A percentile compares a stretch with the other conserved stretches of the same genome.
phyloP scores from a whole-genome alignment of 2,888 invertebrate genomes.

The Orthosia gracilis region DNA sequence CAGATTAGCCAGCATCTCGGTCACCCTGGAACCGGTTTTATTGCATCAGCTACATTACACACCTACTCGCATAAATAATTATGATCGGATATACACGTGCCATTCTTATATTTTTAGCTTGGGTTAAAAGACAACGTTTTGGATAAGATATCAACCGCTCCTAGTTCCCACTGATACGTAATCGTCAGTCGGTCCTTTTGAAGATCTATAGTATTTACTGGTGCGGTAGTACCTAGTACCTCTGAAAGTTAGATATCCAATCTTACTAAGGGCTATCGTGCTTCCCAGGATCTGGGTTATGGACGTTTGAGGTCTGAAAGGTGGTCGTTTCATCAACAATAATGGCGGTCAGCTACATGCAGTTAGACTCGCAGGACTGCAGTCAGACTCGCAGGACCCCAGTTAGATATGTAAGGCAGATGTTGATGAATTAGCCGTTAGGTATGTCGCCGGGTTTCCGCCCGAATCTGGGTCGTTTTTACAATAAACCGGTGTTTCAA shows the following conservation, averaged over 20 bases:
- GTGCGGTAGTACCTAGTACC: background rate
- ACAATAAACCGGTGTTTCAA: background rate
- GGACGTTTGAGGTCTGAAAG: background rate
- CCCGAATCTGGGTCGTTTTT: background rate
- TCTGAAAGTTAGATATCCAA: background rate
- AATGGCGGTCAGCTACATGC: background rate
- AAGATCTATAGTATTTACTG: background rate
- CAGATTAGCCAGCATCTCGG: slow-evolving; percentile 12
- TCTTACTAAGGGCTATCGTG: background rate
- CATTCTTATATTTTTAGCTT: background rate
- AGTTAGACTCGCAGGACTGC: background rate
- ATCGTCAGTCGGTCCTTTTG: too few species aligned
- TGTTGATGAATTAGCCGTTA: background rate
- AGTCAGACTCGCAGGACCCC: background rate
- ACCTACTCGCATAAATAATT: slow-evolving; percentile 2
- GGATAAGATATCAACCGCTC: slow-evolving; percentile 8
- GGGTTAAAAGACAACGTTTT: background rate
- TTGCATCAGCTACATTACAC: slow-evolving; percentile 39
- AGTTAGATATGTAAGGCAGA: background rate
- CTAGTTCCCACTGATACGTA: background rate
- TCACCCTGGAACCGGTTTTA: slow-evolving; percentile 24
- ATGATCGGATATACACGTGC: slow-evolving; percentile 23
- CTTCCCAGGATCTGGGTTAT: background rate
- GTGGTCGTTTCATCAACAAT: background rate
- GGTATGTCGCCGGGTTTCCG: background rate